These are phyloP conservation scores for Phodopus roborovskii DNA, from an alignment of 2,113 vertebrate genomes.

Conservation along the genomic window DNA sequence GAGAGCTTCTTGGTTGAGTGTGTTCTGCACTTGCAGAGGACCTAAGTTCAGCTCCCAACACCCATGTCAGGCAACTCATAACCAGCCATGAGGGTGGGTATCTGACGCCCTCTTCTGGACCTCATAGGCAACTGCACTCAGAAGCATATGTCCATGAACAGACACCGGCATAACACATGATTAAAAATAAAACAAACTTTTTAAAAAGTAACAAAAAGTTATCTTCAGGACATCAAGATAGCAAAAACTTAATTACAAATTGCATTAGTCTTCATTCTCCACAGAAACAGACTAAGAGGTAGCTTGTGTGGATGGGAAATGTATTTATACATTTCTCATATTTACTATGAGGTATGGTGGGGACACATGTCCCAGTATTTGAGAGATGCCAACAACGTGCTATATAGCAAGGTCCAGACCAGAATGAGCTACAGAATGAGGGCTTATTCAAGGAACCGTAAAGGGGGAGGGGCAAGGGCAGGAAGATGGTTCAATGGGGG, in stretches of 20 bases:
- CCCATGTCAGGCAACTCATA: not conserved
- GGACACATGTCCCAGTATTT: not conserved
- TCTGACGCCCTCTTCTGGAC: not conserved
- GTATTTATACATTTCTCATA: not conserved
- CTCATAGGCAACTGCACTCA: not conserved
- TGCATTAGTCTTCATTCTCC: slow-evolving; percentile 15
- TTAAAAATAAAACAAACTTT: not conserved
- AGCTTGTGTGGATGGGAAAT: not conserved
- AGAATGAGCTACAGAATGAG: not conserved
- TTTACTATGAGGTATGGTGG: not conserved
- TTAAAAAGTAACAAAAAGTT: not conserved
- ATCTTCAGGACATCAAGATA: not conserved
- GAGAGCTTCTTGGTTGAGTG: not conserved
- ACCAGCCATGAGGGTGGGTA: not conserved
- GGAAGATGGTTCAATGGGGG: not conserved
- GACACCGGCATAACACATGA: not conserved
- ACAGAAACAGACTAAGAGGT: not conserved
- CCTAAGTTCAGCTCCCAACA: not conserved
- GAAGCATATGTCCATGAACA: not conserved
- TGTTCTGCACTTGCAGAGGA: not conserved
- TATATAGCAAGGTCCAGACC: not conserved
- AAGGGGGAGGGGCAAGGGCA: not conserved
- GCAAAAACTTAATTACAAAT: not conserved
- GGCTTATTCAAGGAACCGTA: not conserved
- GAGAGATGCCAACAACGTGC: not conserved